Conservation (phyloP, 2,113 vertebrate genomes). For the Butastur rufipennis region DNA sequence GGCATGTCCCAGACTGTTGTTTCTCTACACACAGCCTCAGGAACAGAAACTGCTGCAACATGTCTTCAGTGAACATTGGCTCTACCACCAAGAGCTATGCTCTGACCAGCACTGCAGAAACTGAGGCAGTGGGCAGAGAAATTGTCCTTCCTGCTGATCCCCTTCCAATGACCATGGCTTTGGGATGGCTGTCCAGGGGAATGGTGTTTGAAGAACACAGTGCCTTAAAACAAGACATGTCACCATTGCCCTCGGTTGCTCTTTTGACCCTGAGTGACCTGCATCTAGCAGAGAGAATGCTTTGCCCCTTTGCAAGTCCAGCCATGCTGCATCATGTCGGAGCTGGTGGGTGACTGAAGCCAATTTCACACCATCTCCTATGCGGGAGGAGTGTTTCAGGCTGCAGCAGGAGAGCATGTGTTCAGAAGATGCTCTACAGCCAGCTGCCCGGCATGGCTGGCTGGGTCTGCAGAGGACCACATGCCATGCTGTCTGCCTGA, state of each 20-base stretch:
- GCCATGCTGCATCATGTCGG: accelerated
- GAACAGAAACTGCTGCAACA: background rate
- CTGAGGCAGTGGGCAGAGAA: background rate
- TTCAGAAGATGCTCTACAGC: background rate
- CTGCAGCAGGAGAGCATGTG: background rate
- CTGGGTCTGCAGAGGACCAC: background rate
- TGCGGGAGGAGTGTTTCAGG: background rate
- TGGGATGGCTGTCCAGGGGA: accelerated
- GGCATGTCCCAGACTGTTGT: background rate
- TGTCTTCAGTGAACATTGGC: accelerated
- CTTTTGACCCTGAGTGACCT: background rate
- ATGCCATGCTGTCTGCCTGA: background rate
- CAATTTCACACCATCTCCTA: background rate
- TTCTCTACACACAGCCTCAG: background rate
- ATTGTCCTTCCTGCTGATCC: background rate
- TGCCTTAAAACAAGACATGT: accelerated
- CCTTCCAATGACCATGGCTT: accelerated
- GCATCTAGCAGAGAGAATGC: background rate
- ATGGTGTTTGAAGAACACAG: accelerated
- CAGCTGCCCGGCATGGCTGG: background rate
- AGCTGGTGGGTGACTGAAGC: background rate
- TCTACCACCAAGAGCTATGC: background rate
- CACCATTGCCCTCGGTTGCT: accelerated
- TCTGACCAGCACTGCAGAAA: background rate
- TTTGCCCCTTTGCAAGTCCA: background rate